A percentile compares a stretch with the other conserved stretches of the same genome.
Conservation (phyloP, 2,113 vertebrate genomes). For the Cricetomys ansorgei region DNA sequence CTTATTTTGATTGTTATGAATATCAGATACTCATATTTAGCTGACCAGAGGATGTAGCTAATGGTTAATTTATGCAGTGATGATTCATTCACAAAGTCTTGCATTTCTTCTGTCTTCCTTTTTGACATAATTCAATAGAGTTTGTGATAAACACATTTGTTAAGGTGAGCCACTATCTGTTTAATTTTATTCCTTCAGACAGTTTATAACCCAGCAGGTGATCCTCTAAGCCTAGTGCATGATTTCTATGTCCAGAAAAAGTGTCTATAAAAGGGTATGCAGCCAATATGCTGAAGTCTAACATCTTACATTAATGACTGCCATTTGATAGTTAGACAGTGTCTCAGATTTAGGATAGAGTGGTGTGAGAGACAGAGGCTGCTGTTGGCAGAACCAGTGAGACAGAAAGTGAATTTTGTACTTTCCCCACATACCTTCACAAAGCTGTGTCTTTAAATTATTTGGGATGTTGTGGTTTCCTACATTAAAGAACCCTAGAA, state of each 20-base stretch:
- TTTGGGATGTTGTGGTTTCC: background rate
- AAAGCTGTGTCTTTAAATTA: background rate
- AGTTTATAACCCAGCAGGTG: background rate
- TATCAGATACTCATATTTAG: background rate
- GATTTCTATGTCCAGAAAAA: background rate
- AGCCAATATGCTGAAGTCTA: background rate
- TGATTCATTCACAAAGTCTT: background rate
- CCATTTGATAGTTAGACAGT: background rate
- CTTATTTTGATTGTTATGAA: background rate
- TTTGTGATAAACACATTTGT: background rate
- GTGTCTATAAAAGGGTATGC: background rate
- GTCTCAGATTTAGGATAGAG: background rate
- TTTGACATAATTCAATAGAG: background rate
- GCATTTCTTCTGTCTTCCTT: background rate
- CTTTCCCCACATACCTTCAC: background rate
- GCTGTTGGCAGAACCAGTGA: background rate
- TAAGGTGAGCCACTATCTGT: background rate
- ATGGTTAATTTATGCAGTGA: background rate
- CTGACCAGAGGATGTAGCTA: background rate
- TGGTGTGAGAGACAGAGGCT: background rate
- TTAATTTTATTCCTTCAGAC: background rate
- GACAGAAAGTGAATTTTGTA: background rate
- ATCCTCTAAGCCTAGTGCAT: background rate
- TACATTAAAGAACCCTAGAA: background rate
- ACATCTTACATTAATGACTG: background rate